phyloP scores from a whole-genome alignment of 2,888 invertebrate species.

The Coelinius sp. region DNA sequence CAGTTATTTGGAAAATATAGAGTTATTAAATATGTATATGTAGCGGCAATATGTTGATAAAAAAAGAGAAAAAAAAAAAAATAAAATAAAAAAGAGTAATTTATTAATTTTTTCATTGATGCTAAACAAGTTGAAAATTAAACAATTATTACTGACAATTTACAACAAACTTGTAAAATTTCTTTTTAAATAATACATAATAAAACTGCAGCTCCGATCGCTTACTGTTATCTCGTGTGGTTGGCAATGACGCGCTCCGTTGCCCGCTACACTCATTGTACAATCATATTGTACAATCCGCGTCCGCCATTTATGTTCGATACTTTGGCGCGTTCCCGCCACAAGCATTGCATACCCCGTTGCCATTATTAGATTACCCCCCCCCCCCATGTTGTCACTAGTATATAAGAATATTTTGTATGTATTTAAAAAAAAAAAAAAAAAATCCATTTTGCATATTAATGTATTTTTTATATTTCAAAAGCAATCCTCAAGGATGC shows the following conservation, averaged over 20 bases:
- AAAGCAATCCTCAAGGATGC: constrained; percentile 89
- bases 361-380: neutral
- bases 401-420: too few relatives aligned
- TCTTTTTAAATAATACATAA: constrained; percentile 46
- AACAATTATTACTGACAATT: neutral
- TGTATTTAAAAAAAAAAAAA: neutral
- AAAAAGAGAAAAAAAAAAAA: too few relatives aligned
- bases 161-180: constrained; percentile 52
- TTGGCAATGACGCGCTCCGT: constrained; percentile 48
- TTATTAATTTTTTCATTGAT: too few relatives aligned
- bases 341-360: constrained; percentile 55
- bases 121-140: too few relatives aligned
- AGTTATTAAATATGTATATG: too few relatives aligned
- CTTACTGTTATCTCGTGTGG: constrained; percentile 47
- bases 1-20: too few relatives aligned
- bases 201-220: too few relatives aligned
- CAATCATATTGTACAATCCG: constrained; percentile 37
- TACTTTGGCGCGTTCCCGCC: constrained; percentile 57
- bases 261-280: constrained; percentile 6
- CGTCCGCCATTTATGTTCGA: constrained; percentile 59
- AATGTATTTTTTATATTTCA: constrained; percentile 52
- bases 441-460: neutral
- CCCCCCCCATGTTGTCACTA: neutral
- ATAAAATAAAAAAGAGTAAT: too few relatives aligned
- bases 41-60: too few relatives aligned